Base-by-base conservation (phyloP, 2,888 invertebrate genomes). In the Herminia tarsipennalis region DNA sequence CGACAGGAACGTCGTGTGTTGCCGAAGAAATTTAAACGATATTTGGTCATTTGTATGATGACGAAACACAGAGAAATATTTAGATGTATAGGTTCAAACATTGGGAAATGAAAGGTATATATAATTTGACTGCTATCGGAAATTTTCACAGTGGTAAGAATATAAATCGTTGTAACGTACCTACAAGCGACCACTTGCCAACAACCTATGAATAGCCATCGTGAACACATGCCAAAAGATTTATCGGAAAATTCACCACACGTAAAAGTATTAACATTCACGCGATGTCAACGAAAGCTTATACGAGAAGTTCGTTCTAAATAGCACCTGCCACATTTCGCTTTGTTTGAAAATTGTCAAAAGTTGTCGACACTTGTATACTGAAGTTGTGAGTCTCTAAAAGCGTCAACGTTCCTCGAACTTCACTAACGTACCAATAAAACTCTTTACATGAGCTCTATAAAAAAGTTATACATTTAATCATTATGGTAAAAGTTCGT, bases 281-380 rank as follows among this genome's bases (percentile, higher is more conserved):
- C 46, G 50, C 51, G 57, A 53, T 56, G 58, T 59, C 61, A 70
- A 53, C 58, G 56, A 30, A 41, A 48, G 51, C 46, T 62, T 68
- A 68, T 63, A 56, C 35, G 53, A 41, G 55, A 73, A 73, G 56
- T 72, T 73, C 30, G 49, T 42, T 56, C 63, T 64, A 63, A 67
- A 71, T 59, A 65, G 56, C 73, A 76, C 72, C 74, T 75, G 75
- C 57, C 66, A 63, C 66, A 59, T 66, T 49, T 62, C 63, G 63
- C 64, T 69, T 73, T 66, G 69, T 68, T 69, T 68, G 56, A 59
- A 61, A 67, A 72, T 73, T 68, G 63, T 60, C 70, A 55, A 53
- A 57, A 73, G 58, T 72, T 74, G 47, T 24, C 51, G 55, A 61
- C 56, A 54, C 53, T 57, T 61, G 62, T 73, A 70, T 29, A 30